A percentile compares a stretch with the other conserved stretches of the same genome.
These are phyloP conservation scores for Sphyrna mokarran DNA, from an alignment of 2,113 vertebrate genomes.

Conservation along the genomic window DNA sequence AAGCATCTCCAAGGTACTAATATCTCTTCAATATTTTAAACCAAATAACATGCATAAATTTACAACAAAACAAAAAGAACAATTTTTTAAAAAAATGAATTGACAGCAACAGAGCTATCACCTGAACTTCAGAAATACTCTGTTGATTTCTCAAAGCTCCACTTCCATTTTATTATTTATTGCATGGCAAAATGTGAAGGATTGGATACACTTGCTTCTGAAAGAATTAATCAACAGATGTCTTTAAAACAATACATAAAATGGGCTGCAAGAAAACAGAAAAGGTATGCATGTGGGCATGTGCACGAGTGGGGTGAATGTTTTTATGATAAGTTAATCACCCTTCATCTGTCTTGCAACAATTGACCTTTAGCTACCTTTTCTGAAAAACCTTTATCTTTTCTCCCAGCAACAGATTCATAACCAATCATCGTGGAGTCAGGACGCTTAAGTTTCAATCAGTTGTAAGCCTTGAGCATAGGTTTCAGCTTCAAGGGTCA, in stretches of 20 bases:
- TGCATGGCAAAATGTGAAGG: not conserved
- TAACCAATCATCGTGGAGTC: not conserved
- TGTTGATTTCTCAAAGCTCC: not conserved
- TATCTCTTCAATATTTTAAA: slow-evolving; percentile 6
- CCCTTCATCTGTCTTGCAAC: not conserved
- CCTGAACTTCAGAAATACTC: not conserved
- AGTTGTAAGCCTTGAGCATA: no score
- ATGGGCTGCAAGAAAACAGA: not conserved
- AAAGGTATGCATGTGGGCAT: not conserved
- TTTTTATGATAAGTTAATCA: not conserved
- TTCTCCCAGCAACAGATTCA: not conserved
- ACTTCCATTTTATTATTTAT: not conserved
- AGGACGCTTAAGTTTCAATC: not conserved
- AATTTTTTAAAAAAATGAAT: not conserved
- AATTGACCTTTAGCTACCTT: not conserved
- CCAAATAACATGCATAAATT: not conserved
- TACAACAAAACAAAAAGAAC: not conserved
- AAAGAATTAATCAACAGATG: not conserved
- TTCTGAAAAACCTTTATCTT: not conserved
- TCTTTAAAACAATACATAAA: not conserved
- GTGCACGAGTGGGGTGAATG: not conserved
- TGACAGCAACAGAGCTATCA: not conserved
- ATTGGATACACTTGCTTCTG: not conserved
- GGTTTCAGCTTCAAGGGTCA: not conserved
- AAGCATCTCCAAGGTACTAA: not conserved